Conservation (phyloP, 2,888 invertebrate genomes). For the Biston betularia region DNA sequence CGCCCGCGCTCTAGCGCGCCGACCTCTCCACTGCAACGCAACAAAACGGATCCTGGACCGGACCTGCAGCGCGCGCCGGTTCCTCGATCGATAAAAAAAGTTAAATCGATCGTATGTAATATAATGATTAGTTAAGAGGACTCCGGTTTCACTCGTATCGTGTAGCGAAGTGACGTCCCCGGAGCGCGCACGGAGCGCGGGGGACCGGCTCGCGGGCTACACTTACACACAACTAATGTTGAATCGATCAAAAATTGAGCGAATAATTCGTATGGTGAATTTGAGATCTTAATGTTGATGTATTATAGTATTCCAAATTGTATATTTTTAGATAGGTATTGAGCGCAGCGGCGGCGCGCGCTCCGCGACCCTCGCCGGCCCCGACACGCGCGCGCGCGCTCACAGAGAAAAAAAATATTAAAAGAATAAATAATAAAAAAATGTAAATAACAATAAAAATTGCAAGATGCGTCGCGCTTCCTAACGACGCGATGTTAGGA, state of each 20-base stretch:
- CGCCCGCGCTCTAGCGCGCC: conserved; percentile 14
- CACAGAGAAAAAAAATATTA: conserved; percentile 28
- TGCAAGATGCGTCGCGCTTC: conserved; percentile 32
- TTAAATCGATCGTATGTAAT: conserved; percentile 34
- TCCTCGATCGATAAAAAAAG: conserved; percentile 10
- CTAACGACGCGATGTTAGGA: not conserved
- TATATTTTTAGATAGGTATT: conserved; percentile 27
- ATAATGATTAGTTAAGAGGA: conserved; percentile 25
- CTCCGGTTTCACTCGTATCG: conserved; percentile 31
- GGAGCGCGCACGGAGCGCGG: not conserved
- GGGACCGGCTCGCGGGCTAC: not conserved
- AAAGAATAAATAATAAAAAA: conserved; percentile 39
- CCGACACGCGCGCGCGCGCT: not conserved
- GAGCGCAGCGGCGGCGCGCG: conserved; percentile 1
- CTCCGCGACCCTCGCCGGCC: not conserved
- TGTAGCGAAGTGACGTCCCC: not conserved
- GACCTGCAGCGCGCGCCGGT: not conserved
- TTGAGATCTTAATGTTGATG: conserved; percentile 21
- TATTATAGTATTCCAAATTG: conserved; percentile 30
- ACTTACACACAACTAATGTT: too few species aligned
- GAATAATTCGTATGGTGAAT: conserved; percentile 7
- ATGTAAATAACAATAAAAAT: conserved; percentile 37
- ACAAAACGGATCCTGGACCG: not conserved
- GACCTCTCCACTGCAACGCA: not conserved
- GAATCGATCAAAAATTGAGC: conserved; percentile 1